Evolutionary conservation across 1,140 invertebrate genomes (phyloP), one percentile per base, ranked within the genome.

Genomic region (Pollicipes pollicipes): DNA sequence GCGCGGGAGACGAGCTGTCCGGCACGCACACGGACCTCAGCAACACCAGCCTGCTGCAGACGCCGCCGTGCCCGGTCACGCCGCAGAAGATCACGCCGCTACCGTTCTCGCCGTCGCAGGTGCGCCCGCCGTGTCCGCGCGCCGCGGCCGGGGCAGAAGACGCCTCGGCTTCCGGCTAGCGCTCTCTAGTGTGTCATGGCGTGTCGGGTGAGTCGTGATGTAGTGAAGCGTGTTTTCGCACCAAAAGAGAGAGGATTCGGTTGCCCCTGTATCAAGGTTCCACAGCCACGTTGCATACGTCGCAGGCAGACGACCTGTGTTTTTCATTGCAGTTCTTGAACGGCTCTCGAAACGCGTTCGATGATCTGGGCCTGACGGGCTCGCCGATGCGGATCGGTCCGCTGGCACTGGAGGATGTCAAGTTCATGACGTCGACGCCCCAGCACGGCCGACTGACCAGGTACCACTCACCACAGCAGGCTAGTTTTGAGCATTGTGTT

Each of bases 31-130:
- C 45, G 45, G 45, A 58, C 45, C 45, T 58, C 13, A 58, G 24
- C 64, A 66, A 29, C 64, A 28, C 64, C 17, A 66, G 64, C 28
- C 64, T 66, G 64, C 64, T 66, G n/a, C 64, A 66, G 10, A 66
- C 64, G 28, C 64, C 64, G 26, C 64, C 64, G 10, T 27, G 27
- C 10, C 64, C 64, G 10, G 64, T 66, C 27, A 66, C 64, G 17
- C 64, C 64, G 10, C 64, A 66, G 64, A 66, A 66, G 28, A 66
- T 66, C 10, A 66, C 64, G 27, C 64, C 64, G 10, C 64, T 66
- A 21, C 64, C 64, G 17, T 66, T 66, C 64, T 28, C 27, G 27
- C 64, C 64, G 3, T 66, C 64, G 10, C 64, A 66, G 27, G 64
- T 66, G 27, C 3, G 64, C 17, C 24, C 24, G 37, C 24, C 37